Conservation (phyloP, 1,140 invertebrate species). For the Aphidius gifuensis region DNA sequence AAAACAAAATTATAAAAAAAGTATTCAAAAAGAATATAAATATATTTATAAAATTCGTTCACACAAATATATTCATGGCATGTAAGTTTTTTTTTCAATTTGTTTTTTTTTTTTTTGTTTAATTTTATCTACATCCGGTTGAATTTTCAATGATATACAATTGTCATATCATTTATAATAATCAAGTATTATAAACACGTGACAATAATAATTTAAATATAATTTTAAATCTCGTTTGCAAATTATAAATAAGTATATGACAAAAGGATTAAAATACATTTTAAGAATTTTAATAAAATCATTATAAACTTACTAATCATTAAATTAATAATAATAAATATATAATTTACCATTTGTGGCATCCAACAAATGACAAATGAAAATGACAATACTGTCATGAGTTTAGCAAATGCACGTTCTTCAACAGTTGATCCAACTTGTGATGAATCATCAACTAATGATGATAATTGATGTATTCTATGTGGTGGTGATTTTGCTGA, state of each 20-base stretch:
- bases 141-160: not conserved
- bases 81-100: not conserved
- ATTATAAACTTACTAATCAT: not conserved
- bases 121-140: slow-evolving; percentile 1
- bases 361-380: slow-evolving; percentile 82
- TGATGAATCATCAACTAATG: slow-evolving; percentile 34
- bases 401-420: slow-evolving; percentile 77
- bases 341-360: slow-evolving; percentile 72
- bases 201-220: not conserved
- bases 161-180: not conserved
- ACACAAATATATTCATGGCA: not conserved
- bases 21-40: not conserved
- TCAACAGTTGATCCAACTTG: slow-evolving; percentile 65
- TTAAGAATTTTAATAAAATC: not conserved
- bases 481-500: slow-evolving; percentile 45
- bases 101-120: not conserved
- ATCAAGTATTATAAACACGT: slow-evolving; percentile 1
- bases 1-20: slow-evolving; percentile 16
- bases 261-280: not conserved
- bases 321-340: not conserved
- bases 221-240: not conserved
- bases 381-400: slow-evolving; percentile 79
- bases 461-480: slow-evolving; percentile 26
- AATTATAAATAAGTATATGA: not conserved
- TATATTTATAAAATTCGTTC: not conserved